Conservation (phyloP, 2,113 vertebrate genomes). For the Pteropus alecto region DNA sequence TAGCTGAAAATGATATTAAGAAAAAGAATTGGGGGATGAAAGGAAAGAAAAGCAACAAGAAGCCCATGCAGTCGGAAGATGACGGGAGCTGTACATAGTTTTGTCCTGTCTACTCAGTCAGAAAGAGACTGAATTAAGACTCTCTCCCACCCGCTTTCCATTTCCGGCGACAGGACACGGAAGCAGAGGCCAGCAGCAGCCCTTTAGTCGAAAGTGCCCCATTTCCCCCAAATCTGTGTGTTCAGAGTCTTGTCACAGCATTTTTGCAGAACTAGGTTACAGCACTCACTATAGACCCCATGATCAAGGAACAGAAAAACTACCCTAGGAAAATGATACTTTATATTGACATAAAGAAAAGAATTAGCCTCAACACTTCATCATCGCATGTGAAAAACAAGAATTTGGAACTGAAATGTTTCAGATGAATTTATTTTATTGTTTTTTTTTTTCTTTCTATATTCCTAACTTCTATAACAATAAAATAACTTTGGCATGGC, state of each 20-base stretch:
- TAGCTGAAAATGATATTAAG: neutral
- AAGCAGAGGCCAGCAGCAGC: neutral
- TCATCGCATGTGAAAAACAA: slow-evolving; percentile 18
- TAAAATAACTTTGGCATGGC: neutral
- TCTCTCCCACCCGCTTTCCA: neutral
- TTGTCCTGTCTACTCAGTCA: neutral
- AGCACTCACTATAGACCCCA: neutral
- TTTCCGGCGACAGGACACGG: neutral
- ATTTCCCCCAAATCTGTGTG: neutral
- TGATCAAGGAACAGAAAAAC: neutral
- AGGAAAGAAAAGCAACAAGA: neutral
- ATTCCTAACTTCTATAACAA: slow-evolving; percentile 38
- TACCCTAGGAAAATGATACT: slow-evolving; percentile 20
- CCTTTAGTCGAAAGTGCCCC: neutral
- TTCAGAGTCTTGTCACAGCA: neutral
- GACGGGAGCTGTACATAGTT: neutral
- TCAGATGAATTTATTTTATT: slow-evolving; percentile 35
- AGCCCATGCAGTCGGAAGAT: neutral
- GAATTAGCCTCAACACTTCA: neutral
- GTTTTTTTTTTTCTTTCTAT: neutral
- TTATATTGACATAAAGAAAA: slow-evolving; percentile 37
- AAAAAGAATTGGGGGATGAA: neutral
- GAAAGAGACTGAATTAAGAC: neutral
- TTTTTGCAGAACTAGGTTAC: neutral
- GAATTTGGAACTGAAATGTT: slow-evolving; percentile 34